A percentile compares a stretch with the other conserved stretches of the same genome.
phyloP scores from a whole-genome alignment of 1,140 invertebrate species.

The Pectinophora gossypiella region DNA sequence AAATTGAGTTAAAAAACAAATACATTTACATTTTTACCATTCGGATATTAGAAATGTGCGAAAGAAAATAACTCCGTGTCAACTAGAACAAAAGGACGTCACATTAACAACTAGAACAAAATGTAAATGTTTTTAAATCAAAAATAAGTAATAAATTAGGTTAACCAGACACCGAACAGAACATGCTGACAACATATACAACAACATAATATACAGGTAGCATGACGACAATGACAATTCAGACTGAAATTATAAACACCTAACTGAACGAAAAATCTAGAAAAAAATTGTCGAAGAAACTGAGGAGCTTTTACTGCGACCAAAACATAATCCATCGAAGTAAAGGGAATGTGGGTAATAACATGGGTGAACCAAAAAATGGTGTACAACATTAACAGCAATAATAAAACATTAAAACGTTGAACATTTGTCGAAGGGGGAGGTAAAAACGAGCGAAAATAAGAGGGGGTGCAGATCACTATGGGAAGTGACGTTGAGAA shows the following conservation, averaged over 20 bases:
- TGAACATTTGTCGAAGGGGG: too few relatives aligned
- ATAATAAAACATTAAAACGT: too few relatives aligned
- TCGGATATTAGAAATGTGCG: too few relatives aligned
- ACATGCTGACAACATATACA: conserved; percentile 25
- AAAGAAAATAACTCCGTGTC: background rate
- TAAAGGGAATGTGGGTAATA: too few relatives aligned
- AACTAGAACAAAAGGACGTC: background rate
- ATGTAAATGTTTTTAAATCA: background rate
- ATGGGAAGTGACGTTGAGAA: conserved; percentile 17
- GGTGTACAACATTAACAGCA: too few relatives aligned
- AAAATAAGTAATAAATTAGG: background rate
- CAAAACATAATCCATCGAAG: too few relatives aligned
- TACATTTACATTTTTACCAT: too few relatives aligned
- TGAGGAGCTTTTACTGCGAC: too few relatives aligned
- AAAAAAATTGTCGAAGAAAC: too few relatives aligned
- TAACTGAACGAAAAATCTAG: too few relatives aligned
- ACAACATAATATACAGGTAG: conserved; percentile 13
- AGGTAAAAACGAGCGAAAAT: conserved; percentile 1
- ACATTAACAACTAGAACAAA: background rate
- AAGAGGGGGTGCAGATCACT: conserved; percentile 21
- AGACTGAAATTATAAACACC: conserved; percentile 1
- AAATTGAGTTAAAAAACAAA: background rate
- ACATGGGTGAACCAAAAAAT: too few relatives aligned
- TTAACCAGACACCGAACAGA: conserved; percentile 19
- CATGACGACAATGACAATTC: conserved; percentile 13